Evolutionary conservation across 2,888 invertebrate species (phyloP), one percentile per base, ranked within the genome.

Genomic region (Plemyria rubiginata): DNA sequence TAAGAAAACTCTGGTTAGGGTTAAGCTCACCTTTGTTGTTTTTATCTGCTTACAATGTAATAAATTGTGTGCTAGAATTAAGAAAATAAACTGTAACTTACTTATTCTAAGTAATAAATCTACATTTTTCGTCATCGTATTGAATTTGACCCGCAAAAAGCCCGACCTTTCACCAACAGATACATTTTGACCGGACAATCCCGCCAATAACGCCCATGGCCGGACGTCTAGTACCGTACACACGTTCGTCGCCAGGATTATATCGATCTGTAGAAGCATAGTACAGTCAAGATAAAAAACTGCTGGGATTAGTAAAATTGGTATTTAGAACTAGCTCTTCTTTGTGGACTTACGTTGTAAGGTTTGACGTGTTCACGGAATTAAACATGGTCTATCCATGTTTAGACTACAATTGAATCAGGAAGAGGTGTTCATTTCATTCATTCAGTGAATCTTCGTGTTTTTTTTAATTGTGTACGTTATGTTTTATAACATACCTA

Each of bases 191-290:
- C 49, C 49, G 54, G 60, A 54, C 4, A 36, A 11, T 46, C 38
- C 51, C 43, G 54, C 12, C 28, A 3, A 12, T 8, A 1, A 0
- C 49, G 8, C 22, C 43, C 45, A 36, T 16, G 38, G 38, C 51
- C 52, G 51, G 50, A 56, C 56, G 3, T 6, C 4, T 29, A 13
- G 4, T 13, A 29, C 54, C 41, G 50, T 65, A 50, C 28, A 45
- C 32, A 65, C 11, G 36, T 65, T 60, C 46, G 61, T 62, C 56
- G 64, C 66, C 45, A 57, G 85, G 84, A 84, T 87, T 89, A 85
- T 78, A 85, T 88, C 82, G 86, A 87, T 85, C 76, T 77, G 65
- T 52, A 49, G 68, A 59, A 70, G 54, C 54, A 58, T 59, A 73
- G 8, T 49, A 32, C 52, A 48, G 51, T 78, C 76, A 70, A 70